Evolutionary conservation across 2,113 vertebrate species (phyloP).

Genomic region (Petrocephalus microphthalmus): DNA sequence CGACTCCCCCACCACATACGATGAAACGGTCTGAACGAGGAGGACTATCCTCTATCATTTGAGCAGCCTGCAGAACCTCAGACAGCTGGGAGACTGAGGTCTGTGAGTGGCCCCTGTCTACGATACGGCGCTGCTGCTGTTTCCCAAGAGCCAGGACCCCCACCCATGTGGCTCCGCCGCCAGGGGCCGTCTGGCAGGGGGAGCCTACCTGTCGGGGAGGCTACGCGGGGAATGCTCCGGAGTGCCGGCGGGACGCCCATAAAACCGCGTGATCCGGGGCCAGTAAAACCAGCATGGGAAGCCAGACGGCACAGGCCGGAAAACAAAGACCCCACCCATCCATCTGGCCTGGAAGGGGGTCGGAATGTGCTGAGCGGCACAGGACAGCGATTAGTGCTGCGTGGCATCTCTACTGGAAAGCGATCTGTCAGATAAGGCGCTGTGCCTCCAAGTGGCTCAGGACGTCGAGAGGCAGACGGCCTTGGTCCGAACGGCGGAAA

Average conservation of each 20-base stretch:
- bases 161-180: background rate
- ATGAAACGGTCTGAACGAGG: background rate
- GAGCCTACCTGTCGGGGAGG: constrained; percentile 29
- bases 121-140: background rate
- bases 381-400: constrained; percentile 22
- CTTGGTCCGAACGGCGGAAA: background rate
- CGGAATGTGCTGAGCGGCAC: constrained; percentile 52
- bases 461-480: background rate
- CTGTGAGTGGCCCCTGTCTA: background rate
- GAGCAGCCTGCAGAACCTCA: background rate
- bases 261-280: constrained; percentile 42
- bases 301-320: constrained; percentile 34
- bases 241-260: constrained; percentile 36
- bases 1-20: background rate
- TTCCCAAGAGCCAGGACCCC: background rate
- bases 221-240: constrained; percentile 34
- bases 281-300: constrained; percentile 38
- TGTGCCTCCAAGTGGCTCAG: too few relatives aligned
- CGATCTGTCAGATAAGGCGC: background rate
- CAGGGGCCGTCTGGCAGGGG: background rate
- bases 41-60: background rate
- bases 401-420: constrained; percentile 8
- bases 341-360: constrained; percentile 32
- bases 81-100: background rate
- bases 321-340: constrained; percentile 34